A percentile compares a stretch with the other conserved stretches of the same genome.
Conservation (phyloP, 2,113 vertebrate species). For the Upupa epops region DNA sequence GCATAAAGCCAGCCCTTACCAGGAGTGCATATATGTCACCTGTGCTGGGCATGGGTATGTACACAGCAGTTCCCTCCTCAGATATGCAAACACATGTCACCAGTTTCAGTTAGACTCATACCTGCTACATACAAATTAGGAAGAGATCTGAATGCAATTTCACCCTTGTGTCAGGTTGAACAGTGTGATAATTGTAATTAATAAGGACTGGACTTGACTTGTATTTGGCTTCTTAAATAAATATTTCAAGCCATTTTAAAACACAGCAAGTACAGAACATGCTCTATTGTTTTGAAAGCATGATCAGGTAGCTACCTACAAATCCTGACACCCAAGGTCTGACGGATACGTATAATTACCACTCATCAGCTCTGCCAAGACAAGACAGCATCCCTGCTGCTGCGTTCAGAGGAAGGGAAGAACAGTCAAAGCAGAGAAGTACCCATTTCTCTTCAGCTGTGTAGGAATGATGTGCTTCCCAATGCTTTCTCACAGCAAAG, state of each 20-base stretch:
- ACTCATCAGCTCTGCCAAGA: background rate
- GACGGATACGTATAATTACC: background rate
- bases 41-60: background rate
- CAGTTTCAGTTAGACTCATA: background rate
- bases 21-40: slow-evolving; percentile 4
- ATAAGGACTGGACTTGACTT: background rate
- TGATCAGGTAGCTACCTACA: background rate
- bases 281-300: background rate
- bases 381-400: background rate
- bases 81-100: background rate
- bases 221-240: background rate
- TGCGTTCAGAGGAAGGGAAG: background rate
- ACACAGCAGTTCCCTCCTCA: background rate
- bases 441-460: background rate
- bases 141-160: background rate
- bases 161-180: background rate
- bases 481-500: background rate
- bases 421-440: background rate
- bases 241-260: background rate
- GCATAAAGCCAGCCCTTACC: slow-evolving; percentile 25
- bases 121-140: background rate
- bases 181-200: slow-evolving; percentile 7
- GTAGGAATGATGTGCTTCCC: background rate
- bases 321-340: background rate
- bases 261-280: background rate